Conservation (phyloP, 1,140 invertebrate genomes). For the Brachionus plicatilis region DNA sequence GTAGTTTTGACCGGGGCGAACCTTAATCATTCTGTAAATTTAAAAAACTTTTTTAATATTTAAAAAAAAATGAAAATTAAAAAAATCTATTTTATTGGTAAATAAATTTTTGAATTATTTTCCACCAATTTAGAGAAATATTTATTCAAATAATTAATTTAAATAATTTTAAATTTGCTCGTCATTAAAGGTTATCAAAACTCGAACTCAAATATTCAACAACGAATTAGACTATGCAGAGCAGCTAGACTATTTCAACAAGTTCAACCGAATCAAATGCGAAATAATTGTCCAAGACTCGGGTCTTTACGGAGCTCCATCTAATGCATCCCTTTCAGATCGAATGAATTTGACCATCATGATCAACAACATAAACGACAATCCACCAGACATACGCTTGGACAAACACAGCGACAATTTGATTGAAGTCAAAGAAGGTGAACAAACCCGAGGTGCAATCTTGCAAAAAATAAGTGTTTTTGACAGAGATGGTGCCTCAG, state of each 20-base stretch:
- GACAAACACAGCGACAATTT: constrained; percentile 26
- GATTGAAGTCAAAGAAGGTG: constrained; percentile 17
- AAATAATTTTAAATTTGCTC: background rate
- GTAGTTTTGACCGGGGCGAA: no score
- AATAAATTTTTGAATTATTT: no score
- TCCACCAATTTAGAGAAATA: no score
- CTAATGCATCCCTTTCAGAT: background rate
- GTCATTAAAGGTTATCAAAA: background rate
- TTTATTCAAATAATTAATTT: no score
- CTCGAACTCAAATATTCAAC: background rate
- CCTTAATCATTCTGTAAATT: no score
- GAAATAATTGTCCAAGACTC: constrained; percentile 12
- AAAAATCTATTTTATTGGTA: no score
- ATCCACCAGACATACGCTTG: constrained; percentile 14
- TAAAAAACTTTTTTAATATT: no score
- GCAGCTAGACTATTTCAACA: background rate
- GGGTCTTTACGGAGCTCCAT: background rate
- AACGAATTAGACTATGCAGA: background rate
- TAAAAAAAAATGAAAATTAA: no score
- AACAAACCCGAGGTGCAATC: constrained; percentile 4
- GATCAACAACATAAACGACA: constrained; percentile 33
- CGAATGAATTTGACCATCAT: background rate
- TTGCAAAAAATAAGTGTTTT: constrained; percentile 21
- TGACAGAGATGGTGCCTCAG: constrained; percentile 25
- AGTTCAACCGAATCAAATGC: background rate